Evolutionary conservation across 2,888 invertebrate genomes (phyloP).

Genomic region (Drosophila prostipennis): DNA sequence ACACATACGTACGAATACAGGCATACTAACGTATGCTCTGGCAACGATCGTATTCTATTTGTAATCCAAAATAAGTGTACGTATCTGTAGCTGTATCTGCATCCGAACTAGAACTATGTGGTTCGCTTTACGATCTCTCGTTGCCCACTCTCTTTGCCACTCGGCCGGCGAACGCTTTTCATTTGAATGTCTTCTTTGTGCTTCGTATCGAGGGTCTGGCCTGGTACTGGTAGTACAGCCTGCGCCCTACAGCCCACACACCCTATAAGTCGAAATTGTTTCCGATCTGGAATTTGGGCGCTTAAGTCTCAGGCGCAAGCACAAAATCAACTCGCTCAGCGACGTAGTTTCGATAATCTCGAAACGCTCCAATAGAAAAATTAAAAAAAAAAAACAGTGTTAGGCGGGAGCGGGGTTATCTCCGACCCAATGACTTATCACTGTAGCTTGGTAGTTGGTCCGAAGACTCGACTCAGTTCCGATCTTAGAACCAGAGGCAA

Average conservation of each 20-base stretch:
- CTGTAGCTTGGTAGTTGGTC: conserved; percentile 31
- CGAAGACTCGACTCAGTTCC: conserved; percentile 17
- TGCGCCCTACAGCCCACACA: background rate
- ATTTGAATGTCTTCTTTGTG: conserved; percentile 46
- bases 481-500: background rate
- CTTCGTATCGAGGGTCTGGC: conserved; percentile 3
- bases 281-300: conserved; percentile 3
- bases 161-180: conserved; percentile 38
- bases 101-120: conserved; percentile 61
- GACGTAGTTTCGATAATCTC: conserved; percentile 33
- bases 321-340: conserved; percentile 5
- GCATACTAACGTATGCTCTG: conserved; percentile 36
- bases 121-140: conserved; percentile 72
- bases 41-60: conserved; percentile 78
- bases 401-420: conserved; percentile 39
- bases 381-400: conserved; percentile 14
- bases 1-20: conserved; percentile 4
- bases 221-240: conserved; percentile 2
- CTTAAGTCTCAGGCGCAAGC: conserved; percentile 1
- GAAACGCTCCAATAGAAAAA: conserved; percentile 7
- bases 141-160: conserved; percentile 50
- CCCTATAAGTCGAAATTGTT: background rate
- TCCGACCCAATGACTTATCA: conserved; percentile 35
- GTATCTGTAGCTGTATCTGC: conserved; percentile 54
- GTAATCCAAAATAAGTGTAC: conserved; percentile 75